Evolutionary conservation across 2,797 vertebrate genomes (phyloP).

Genomic region (Smutsia temminckii): DNA sequence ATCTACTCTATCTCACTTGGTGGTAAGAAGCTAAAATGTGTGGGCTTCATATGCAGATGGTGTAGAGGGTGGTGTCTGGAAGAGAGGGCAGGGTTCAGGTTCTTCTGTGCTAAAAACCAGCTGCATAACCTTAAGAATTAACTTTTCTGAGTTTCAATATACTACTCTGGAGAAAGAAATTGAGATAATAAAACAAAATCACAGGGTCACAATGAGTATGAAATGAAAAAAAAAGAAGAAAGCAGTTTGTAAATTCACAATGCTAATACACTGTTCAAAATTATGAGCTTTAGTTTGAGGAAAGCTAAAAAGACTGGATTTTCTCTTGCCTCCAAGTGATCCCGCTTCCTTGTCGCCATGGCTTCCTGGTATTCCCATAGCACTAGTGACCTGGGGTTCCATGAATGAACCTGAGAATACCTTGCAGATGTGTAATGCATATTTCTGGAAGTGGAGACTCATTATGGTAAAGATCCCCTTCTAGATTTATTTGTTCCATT

Average conservation of each 20-base stretch:
- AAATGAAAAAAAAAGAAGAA: not conserved
- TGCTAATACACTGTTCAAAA: not conserved
- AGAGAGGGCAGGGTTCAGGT: not conserved
- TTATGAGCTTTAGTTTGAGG: not conserved
- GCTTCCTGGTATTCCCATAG: not conserved
- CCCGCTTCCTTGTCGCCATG: not conserved
- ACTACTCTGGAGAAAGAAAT: not conserved
- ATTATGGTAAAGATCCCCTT: not conserved
- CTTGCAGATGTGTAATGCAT: not conserved
- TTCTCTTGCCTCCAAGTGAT: not conserved
- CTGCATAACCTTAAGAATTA: not conserved
- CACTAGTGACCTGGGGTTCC: not conserved
- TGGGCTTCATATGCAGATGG: not conserved
- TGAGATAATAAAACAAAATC: not conserved
- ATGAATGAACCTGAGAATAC: not conserved
- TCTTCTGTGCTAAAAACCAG: slow-evolving; percentile 13
- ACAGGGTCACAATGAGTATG: not conserved
- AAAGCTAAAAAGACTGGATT: not conserved
- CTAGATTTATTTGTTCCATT: not conserved
- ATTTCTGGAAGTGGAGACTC: slow-evolving; percentile 34
- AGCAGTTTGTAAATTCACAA: not conserved
- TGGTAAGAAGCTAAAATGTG: not conserved
- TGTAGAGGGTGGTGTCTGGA: not conserved
- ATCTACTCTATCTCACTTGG: slow-evolving; percentile 5
- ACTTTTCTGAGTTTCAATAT: not conserved